phyloP scores from a whole-genome alignment of 1,140 invertebrate genomes.

The Brachionus angularis region DNA sequence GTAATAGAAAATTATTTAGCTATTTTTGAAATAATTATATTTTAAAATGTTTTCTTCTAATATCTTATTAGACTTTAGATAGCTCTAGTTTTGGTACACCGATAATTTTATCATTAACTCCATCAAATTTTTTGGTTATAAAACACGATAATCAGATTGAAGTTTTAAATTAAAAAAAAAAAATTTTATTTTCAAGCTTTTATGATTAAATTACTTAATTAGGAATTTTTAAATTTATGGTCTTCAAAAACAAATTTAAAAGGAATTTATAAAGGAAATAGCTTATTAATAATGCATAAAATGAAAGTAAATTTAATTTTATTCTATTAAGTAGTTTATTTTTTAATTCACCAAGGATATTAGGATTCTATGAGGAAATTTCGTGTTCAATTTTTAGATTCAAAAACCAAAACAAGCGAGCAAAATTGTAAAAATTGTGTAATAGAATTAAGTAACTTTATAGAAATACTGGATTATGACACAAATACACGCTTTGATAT shows the following conservation, averaged over 20 bases:
- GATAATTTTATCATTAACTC: slow-evolving; percentile 3
- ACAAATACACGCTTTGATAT: neutral
- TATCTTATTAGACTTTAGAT: slow-evolving; percentile 5
- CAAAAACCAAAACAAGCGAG: neutral
- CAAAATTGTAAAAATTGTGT: slow-evolving; percentile 1
- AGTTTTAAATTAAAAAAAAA: neutral
- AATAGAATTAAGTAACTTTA: slow-evolving; percentile 6
- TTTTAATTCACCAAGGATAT: no score
- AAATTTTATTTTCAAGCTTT: neutral
- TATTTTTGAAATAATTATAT: no score
- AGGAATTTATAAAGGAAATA: slow-evolving; percentile 4
- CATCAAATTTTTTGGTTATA: slow-evolving; percentile 3
- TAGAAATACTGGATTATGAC: slow-evolving; percentile 4
- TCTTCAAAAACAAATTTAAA: neutral
- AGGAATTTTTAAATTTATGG: slow-evolving; percentile 19
- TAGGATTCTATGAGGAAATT: slow-evolving; percentile 20
- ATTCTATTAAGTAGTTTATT: no score
- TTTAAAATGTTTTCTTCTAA: no score
- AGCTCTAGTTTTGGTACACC: neutral
- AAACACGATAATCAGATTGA: slow-evolving; percentile 24
- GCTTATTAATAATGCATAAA: slow-evolving; percentile 3
- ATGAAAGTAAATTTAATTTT: neutral
- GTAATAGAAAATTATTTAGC: neutral
- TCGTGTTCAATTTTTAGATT: slow-evolving; percentile 21
- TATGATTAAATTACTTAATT: neutral